Percentiles rank a stretch among this genome's conserved stretches.
Conservation (phyloP, 2,113 vertebrate genomes). For the Alosa alosa region DNA sequence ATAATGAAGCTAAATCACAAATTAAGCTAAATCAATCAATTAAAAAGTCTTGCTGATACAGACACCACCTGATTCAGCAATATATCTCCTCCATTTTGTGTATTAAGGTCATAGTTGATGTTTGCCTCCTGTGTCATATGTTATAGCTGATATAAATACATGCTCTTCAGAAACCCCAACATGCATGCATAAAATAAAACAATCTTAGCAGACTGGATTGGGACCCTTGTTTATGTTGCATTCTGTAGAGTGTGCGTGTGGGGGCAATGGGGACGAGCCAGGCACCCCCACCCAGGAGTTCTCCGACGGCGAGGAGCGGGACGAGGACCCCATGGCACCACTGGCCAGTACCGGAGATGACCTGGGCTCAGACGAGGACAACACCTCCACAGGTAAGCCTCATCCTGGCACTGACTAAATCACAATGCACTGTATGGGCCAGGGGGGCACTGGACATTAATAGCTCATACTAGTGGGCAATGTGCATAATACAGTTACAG, state of each 20-base stretch:
- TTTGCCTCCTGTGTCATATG: background rate
- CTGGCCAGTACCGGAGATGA: slow-evolving; percentile 67
- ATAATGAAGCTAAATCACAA: too few relatives aligned
- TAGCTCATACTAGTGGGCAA: too few relatives aligned
- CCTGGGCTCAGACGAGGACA: slow-evolving; percentile 64
- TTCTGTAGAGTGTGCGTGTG: slow-evolving; percentile 65
- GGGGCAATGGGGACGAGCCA: slow-evolving; percentile 57
- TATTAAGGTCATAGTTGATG: background rate
- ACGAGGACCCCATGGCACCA: slow-evolving; percentile 59
- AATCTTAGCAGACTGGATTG: background rate
- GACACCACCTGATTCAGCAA: background rate
- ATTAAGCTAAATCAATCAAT: background rate
- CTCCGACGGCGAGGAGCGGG: slow-evolving; percentile 66
- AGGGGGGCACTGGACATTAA: background rate
- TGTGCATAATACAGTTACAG: too few relatives aligned
- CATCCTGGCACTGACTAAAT: background rate
- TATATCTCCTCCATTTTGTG: background rate
- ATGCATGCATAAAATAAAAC: background rate
- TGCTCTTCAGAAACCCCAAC: background rate
- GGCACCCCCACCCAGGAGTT: slow-evolving; percentile 57
- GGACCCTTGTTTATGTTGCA: background rate
- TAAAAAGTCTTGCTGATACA: background rate
- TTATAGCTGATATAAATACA: background rate
- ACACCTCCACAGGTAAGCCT: slow-evolving; percentile 62
- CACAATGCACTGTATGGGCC: background rate